These are phyloP conservation scores for Siphamia tubifer DNA, from an alignment of 2,113 vertebrate genomes.

Conservation along the genomic window DNA sequence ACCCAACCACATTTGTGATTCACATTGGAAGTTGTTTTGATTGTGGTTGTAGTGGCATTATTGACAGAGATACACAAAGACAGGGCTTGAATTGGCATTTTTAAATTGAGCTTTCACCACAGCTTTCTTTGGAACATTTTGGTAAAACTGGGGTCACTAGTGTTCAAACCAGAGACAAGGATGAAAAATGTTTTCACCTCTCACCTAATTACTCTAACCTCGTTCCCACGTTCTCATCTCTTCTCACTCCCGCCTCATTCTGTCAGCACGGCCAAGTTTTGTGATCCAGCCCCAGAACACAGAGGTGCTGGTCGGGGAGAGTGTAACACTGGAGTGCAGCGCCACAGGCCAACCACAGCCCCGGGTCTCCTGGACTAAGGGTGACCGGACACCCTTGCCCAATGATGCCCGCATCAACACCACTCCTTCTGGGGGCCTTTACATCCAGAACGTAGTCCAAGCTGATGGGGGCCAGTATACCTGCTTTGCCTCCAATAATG, in stretches of 20 bases:
- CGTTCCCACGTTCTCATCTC: neutral
- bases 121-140: neutral
- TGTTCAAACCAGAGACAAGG: neutral
- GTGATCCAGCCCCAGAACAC: constrained; percentile 99
- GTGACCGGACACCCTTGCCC: constrained; percentile 88
- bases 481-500: constrained; percentile 92
- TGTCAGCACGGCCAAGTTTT: constrained; percentile 90
- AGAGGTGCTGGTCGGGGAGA: constrained; percentile 95
- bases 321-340: constrained; percentile 96
- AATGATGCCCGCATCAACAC: constrained; percentile 88
- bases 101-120: neutral
- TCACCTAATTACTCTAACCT: constrained; percentile 1
- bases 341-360: constrained; percentile 93
- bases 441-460: constrained; percentile 89
- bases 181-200: neutral
- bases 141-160: neutral
- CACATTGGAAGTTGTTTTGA: neutral
- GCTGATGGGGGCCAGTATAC: constrained; percentile 91
- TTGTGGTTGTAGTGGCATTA: neutral
- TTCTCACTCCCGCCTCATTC: neutral
- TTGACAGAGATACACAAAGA: neutral
- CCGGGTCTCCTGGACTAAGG: constrained; percentile 89
- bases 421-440: constrained; percentile 93
- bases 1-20: neutral
- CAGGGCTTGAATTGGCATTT: neutral